Base-by-base conservation (phyloP, 2,797 vertebrate genomes). In the Malurus leucopterus region DNA sequence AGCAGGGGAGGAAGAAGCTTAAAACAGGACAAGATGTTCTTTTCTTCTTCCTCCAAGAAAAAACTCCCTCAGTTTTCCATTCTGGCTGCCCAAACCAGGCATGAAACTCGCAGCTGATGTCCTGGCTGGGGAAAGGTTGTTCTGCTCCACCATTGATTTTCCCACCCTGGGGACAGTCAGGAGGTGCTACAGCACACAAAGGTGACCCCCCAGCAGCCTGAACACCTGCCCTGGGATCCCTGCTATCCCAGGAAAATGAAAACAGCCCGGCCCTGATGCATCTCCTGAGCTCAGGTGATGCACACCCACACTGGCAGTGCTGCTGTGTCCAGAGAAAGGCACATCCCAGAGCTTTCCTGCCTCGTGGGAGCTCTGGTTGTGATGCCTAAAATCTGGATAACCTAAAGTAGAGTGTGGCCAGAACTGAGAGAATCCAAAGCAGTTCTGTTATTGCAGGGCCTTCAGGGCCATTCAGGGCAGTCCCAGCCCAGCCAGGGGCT, bases 271-370 rank as follows among this genome's bases (percentile, higher is more conserved):
- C 50, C 23, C 20, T 8, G 29, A 23, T 10, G n/a, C 21, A 8
- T 6, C 24, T 23, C 49, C 44, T 57, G 61, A 30, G 22, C 38
- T 43, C 2, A 32, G 55, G 43, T 4, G 65, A 53, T 16, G 30
- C 23, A 24, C 0, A 2, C 16, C 73, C 49, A 6, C 34, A 2
- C 1, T 20, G 34, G 29, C 34, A 69, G 20, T 3, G 10, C n/a
- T 46, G 11, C 43, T 16, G 26, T 1, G 7, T 22, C 49, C 70
- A 6, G 13, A 38, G n/a, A 50, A 73, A 77, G 26, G 36, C 55
- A 22, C 41, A 32, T 32, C 43, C 65, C 30, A 4, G 49, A 21
- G 17, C 0, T 32, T 34, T 51, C 36, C 15, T 3, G 6, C 14
- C 34, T 20, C 38, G 18, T 43, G 67, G 58, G 23, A 82, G 12